Base-by-base conservation (phyloP, 30 jellyfish, hydroid and myxozoan species). In the Euphysa ruthae region DNA sequence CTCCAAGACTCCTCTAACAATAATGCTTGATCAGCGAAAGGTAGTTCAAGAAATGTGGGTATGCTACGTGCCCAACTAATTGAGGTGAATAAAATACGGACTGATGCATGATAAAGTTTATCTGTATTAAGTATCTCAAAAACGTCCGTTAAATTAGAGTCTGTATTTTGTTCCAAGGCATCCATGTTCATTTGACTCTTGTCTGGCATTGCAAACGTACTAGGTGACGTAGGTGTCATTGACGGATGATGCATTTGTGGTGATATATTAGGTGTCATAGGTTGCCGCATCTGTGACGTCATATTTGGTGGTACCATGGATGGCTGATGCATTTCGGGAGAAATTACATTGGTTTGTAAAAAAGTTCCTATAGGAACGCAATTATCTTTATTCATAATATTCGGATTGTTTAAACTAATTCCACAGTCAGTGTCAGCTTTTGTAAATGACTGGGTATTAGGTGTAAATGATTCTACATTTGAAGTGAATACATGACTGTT, bases 1-100 rank as follows among this genome's bases (percentile, higher is more conserved):
- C 98, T 90, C 98, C 98, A 90, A 34, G 94, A 83, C 55, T 90
- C 98, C 72, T 90, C 98, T 43, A 90, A 57, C 32, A 90, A 63
- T 35, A 90, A 74, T 49, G 98, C 98, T 56, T 90, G 98, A 54
- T 90, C 98, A 10, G 95, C 60, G 44, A 90, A 90, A 43, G 98
- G 98, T 34, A 90, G 82, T 64, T 90, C 98, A 23, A 90, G 86
- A 75, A 90, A 90, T 8, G 95, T 90, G 29, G 98, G 98, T 1
- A 90, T 90, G 61, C 93, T 90, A 12, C 95, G 88, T 6, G 98
- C 98, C 98, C 98, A 90, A 69, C 98, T 90, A 34, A 90, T 92
- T 5, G 98, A 90, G 93, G 77, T 82, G 74, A 79, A 90, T 23
- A 90, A 65, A 55, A 83, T 74, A 20, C 93, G 93, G 35, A 91